These are phyloP conservation scores for Adelphocoris suturalis DNA, from an alignment of 2,888 invertebrate species.

Conservation along the genomic window DNA sequence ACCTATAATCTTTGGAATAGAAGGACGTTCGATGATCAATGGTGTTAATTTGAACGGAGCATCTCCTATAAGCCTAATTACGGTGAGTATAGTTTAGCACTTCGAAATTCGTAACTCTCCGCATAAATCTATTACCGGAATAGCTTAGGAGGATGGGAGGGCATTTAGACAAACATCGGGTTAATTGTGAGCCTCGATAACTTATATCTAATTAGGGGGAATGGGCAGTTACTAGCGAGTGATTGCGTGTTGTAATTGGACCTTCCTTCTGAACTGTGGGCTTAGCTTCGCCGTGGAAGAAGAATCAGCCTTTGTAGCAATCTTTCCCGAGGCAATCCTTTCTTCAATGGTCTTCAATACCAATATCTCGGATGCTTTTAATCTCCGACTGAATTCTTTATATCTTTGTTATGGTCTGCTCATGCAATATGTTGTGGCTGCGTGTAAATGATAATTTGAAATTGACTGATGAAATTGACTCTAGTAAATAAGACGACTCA, in stretches of 20 bases:
- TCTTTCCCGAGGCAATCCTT: too few relatives aligned
- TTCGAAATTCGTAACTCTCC: conserved; percentile 40
- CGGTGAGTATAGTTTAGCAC: neutral
- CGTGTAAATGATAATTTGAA: too few relatives aligned
- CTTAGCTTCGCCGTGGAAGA: neutral
- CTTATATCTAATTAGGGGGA: conserved; percentile 52
- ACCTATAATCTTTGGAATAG: conserved; percentile 6
- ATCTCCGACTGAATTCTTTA: too few relatives aligned
- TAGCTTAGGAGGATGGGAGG: conserved; percentile 23
- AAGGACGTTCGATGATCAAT: conserved; percentile 4
- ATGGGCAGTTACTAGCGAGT: conserved; percentile 51
- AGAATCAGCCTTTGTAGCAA: conserved; percentile 41
- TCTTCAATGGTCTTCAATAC: too few relatives aligned
- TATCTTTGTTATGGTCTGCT: too few relatives aligned
- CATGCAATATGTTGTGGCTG: too few relatives aligned
- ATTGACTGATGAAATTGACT: too few relatives aligned
- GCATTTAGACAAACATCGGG: conserved; percentile 57
- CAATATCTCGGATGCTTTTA: too few relatives aligned
- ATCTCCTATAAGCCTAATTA: conserved; percentile 38
- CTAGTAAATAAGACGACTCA: too few relatives aligned
- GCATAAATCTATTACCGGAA: conserved; percentile 60
- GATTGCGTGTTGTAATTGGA: conserved; percentile 56
- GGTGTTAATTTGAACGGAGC: conserved; percentile 42
- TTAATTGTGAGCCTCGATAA: conserved; percentile 59
- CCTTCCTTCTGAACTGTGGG: neutral